These are phyloP conservation scores for Caenorhabditis inopinata DNA, from an alignment of 1,140 invertebrate genomes.

Conservation along the genomic window DNA sequence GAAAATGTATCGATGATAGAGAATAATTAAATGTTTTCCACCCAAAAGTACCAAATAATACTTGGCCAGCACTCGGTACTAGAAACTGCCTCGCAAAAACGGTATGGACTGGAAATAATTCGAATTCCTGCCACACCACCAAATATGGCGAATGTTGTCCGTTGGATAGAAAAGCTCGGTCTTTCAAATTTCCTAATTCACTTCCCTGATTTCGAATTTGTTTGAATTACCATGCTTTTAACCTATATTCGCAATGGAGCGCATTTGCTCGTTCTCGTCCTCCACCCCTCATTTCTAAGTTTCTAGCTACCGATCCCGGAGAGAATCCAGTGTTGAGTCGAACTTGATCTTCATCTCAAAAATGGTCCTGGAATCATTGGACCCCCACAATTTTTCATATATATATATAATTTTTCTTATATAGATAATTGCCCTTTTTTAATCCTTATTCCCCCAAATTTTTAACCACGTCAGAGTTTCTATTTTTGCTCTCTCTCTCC, in stretches of 20 bases:
- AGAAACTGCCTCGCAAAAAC: neutral
- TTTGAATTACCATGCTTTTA: neutral
- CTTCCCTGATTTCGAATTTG: neutral
- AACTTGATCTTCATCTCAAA: slow-evolving; percentile 24
- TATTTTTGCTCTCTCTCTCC: neutral
- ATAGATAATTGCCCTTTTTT: too few species aligned
- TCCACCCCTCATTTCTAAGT: neutral
- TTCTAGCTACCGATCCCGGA: slow-evolving; percentile 24
- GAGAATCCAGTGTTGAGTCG: slow-evolving; percentile 31
- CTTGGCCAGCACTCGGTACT: slow-evolving; percentile 28
- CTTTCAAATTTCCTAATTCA: neutral
- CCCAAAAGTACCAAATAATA: neutral
- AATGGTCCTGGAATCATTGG: neutral
- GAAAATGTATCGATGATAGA: too few species aligned
- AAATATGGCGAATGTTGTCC: too few species aligned
- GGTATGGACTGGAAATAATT: neutral
- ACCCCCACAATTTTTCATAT: too few species aligned
- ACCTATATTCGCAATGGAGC: too few species aligned
- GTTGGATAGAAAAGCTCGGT: neutral
- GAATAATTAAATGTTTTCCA: neutral
- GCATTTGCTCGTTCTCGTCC: too few species aligned
- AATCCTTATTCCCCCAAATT: too few species aligned
- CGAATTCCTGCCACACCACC: too few species aligned
- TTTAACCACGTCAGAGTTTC: slow-evolving; percentile 22
- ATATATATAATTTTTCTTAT: too few species aligned